A percentile compares a stretch with the other conserved stretches of the same genome.
Evolutionary conservation across 2,113 vertebrate species (phyloP).

Genomic region (Cygnus buccinator): DNA sequence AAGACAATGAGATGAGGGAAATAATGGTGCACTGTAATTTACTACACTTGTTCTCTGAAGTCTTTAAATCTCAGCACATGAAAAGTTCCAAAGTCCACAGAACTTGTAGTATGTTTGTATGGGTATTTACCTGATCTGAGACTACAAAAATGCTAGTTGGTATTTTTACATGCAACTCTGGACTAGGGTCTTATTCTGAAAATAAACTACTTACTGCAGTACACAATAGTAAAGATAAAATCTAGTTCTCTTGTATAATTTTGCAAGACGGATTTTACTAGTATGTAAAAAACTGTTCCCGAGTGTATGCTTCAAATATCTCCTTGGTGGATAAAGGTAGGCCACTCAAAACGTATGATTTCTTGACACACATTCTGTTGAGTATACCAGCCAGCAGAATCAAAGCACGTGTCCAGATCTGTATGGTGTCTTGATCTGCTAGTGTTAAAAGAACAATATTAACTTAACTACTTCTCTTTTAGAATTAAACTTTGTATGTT

Average conservation of each 20-base stretch:
- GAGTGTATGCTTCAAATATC: neutral
- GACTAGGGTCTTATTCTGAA: neutral
- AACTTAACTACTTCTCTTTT: neutral
- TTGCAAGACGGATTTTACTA: neutral
- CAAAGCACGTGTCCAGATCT: neutral
- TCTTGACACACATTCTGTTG: neutral
- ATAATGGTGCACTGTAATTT: neutral
- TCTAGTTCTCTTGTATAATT: neutral
- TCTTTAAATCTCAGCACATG: neutral
- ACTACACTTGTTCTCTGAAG: neutral
- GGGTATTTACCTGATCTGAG: neutral
- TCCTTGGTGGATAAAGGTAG: neutral
- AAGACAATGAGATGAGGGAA: neutral
- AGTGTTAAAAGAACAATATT: neutral
- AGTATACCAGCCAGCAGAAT: neutral
- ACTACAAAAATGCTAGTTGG: neutral
- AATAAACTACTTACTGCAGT: neutral
- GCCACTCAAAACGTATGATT: neutral
- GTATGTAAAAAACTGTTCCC: neutral
- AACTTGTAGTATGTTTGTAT: neutral
- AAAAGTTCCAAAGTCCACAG: neutral
- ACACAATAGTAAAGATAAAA: neutral
- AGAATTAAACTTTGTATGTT: neutral
- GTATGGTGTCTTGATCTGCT: neutral
- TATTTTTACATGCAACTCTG: neutral